Base-by-base conservation (phyloP, 2,113 vertebrate species). In the Lichenostomus cassidix region DNA sequence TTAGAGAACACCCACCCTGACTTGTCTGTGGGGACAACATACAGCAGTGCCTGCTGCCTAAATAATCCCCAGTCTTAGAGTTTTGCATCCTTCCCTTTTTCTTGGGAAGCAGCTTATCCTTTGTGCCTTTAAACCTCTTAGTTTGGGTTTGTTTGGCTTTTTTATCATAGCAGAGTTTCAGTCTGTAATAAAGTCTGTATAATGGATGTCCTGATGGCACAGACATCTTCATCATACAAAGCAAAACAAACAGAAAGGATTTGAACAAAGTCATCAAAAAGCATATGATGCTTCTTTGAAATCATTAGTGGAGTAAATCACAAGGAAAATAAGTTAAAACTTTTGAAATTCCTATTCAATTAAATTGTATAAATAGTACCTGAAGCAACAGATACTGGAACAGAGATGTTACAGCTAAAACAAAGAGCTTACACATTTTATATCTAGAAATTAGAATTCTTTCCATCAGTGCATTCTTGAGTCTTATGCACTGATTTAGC, bases 401-500 rank as follows among this genome's bases (percentile, higher is more conserved):
- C 9, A 67, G 35, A 87, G 25, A 31, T 64, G n/a, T 73, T 85
- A 46, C 59, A 87, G 42, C 33, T 71, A 60, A 89, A 95, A 79
- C 25, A 67, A 76, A 88, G 52, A 89, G 67, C 9, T 90, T 77
- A 91, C 80, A 89, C n/a, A 84, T 87, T 84, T 80, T 60, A 31
- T 60, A 46, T 35, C 25, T 33, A 95, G 81, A 97, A 92, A 95
- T 97, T 94, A 93, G 76, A 94, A 97, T 95, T 94, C 83, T 90
- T 94, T 64, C 73, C 33, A 4, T 86, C n/a, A 7, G 67, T 83
- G 75, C 77, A 58, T 95, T 96, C 94, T 93, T 83, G 82, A 82
- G 56, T 39, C 87, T 96, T 89, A 94, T 59, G 97, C 83, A 91
- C 83, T 96, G 96, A 97, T 97, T 96, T 95, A 92, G 95, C 85